Conservation (phyloP, 2,797 vertebrate species). For the Heterohyrax brucei region DNA sequence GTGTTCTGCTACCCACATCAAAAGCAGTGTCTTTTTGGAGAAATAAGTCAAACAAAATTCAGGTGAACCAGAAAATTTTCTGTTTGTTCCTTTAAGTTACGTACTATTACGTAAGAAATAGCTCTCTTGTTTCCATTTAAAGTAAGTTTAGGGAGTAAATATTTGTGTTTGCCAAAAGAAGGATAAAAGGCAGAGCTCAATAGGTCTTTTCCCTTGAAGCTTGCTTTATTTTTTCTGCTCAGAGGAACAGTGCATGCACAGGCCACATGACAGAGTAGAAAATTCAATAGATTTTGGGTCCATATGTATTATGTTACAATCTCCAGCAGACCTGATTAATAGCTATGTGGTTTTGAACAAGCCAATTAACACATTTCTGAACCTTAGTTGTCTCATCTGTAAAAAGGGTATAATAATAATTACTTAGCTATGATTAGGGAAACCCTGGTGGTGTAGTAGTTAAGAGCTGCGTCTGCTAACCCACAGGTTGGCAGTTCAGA, state of each 20-base stretch:
- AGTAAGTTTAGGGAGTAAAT: slow-evolving; percentile 47
- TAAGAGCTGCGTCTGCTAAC: too few relatives aligned
- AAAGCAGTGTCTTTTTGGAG: slow-evolving; percentile 50
- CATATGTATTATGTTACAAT: neutral
- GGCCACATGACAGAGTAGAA: slow-evolving; percentile 11
- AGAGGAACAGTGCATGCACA: neutral
- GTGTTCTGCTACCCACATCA: neutral
- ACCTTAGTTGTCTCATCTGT: neutral
- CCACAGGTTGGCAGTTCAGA: too few relatives aligned
- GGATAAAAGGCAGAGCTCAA: slow-evolving; percentile 31
- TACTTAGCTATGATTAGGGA: neutral
- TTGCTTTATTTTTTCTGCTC: slow-evolving; percentile 38
- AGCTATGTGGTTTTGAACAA: slow-evolving; percentile 11
- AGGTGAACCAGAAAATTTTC: slow-evolving; percentile 48
- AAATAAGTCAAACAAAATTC: slow-evolving; percentile 49
- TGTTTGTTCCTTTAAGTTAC: slow-evolving; percentile 69
- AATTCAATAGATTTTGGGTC: neutral
- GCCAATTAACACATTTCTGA: slow-evolving; percentile 40
- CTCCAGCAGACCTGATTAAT: neutral
- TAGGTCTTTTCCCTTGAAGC: slow-evolving; percentile 33
- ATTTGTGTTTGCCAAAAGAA: slow-evolving; percentile 20
- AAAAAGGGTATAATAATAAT: slow-evolving; percentile 44
- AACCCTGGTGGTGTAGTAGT: too few relatives aligned
- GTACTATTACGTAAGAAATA: slow-evolving; percentile 53
- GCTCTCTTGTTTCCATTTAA: slow-evolving; percentile 10